Conservation (phyloP, 2,797 vertebrate species). For the Petrocephalus sullivani region DNA sequence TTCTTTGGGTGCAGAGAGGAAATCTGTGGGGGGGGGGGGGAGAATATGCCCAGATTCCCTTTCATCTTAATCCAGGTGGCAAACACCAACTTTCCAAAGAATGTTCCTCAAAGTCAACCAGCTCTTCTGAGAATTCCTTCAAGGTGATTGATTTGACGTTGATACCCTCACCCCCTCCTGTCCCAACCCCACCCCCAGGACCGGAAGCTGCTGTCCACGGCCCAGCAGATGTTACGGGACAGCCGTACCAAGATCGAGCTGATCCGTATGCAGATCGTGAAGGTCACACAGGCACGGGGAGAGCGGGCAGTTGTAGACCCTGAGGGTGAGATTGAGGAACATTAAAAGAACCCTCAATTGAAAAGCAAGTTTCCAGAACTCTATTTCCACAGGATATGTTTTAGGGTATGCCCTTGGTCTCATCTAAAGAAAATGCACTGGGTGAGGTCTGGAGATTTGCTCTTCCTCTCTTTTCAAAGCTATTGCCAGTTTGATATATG, state of each 20-base stretch:
- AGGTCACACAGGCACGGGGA: slow-evolving; percentile 68
- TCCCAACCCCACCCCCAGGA: slow-evolving; percentile 62
- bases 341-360: not conserved
- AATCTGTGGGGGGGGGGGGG: not conserved
- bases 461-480: not conserved
- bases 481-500: not conserved
- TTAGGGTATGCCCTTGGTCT: not conserved
- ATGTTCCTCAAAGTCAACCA: not conserved
- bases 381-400: not conserved
- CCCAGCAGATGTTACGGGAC: slow-evolving; percentile 90
- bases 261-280: slow-evolving; percentile 89
- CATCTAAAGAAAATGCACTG: not conserved
- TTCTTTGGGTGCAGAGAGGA: not conserved
- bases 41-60: not conserved
- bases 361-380: not conserved
- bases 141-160: not conserved
- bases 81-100: not conserved
- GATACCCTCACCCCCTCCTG: not conserved
- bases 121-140: not conserved
- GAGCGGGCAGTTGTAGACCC: slow-evolving; percentile 54
- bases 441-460: not conserved
- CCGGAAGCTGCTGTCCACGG: slow-evolving; percentile 78
- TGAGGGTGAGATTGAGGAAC: slow-evolving; percentile 50
- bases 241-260: slow-evolving; percentile 92
- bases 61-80: not conserved